These are phyloP conservation scores for Epinotia ramella DNA, from an alignment of 2,888 invertebrate species.

Conservation along the genomic window DNA sequence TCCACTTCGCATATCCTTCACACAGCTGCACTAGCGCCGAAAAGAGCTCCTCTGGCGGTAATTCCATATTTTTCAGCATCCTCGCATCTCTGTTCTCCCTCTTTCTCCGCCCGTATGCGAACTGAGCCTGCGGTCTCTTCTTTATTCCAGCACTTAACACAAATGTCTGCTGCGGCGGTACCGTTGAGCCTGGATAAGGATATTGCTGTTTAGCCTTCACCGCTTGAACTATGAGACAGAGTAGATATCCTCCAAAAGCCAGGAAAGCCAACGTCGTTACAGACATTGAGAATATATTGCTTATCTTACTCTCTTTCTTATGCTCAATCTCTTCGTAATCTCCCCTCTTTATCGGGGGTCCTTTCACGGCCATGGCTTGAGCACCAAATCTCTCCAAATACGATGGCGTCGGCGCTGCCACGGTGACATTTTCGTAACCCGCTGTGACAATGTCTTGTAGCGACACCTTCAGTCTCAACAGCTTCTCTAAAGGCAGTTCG, in stretches of 20 bases:
- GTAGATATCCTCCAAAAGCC: conserved; percentile 93
- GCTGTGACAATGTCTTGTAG: conserved; percentile 66
- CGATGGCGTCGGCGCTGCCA: conserved; percentile 54
- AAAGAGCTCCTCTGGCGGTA: conserved; percentile 81
- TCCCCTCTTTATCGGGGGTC: conserved; percentile 68
- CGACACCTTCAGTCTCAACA: conserved; percentile 86
- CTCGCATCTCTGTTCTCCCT: conserved; percentile 59
- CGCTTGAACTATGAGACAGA: conserved; percentile 91
- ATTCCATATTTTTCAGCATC: conserved; percentile 59
- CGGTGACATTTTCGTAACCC: conserved; percentile 64
- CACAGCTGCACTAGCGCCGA: conserved; percentile 80
- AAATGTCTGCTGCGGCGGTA: conserved; percentile 65
- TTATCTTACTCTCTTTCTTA: conserved; percentile 86
- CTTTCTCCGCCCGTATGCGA: conserved; percentile 70
- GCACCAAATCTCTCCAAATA: conserved; percentile 71
- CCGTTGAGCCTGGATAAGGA: conserved; percentile 57
- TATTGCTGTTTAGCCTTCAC: conserved; percentile 87
- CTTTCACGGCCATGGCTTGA: conserved; percentile 74
- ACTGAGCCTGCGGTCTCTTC: conserved; percentile 76
- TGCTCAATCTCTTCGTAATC: conserved; percentile 82
- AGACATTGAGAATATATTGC: conserved; percentile 91
- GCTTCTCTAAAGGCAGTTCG: conserved; percentile 88
- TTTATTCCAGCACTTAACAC: conserved; percentile 74
- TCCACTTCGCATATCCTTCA: conserved; percentile 85
- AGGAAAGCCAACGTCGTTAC: conserved; percentile 92